A percentile compares a stretch with the other conserved stretches of the same genome.
phyloP scores from a whole-genome alignment of 2,113 vertebrate genomes.

The Falco punctatus region DNA sequence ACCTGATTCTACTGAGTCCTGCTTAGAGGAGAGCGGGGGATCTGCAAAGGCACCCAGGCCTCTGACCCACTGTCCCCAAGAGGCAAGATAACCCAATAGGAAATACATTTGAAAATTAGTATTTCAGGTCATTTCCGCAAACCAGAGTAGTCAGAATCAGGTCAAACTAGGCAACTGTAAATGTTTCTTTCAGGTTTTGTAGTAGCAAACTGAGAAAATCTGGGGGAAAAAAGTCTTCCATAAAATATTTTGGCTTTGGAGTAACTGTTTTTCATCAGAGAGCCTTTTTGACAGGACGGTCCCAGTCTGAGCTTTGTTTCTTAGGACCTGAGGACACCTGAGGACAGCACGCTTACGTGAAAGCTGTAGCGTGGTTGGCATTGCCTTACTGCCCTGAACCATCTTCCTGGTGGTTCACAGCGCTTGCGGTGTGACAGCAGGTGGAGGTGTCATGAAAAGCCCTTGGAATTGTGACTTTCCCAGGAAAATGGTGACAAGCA shows the following conservation, averaged over 20 bases:
- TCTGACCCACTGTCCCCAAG: not conserved
- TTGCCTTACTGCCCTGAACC: not conserved
- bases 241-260: not conserved
- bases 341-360: not conserved
- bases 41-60: not conserved
- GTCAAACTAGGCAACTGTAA: not conserved
- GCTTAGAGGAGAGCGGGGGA: not conserved
- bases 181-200: not conserved
- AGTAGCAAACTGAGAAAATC: not conserved
- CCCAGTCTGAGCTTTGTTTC: not conserved
- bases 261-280: not conserved
- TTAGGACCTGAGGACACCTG: not conserved
- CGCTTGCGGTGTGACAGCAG: not conserved
- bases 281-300: not conserved
- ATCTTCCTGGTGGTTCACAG: not conserved
- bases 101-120: not conserved
- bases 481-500: not conserved
- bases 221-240: not conserved
- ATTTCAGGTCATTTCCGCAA: not conserved
- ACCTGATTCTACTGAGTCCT: not conserved
- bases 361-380: accelerated
- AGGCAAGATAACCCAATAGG: not conserved
- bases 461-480: not conserved
- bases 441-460: not conserved
- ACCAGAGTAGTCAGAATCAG: not conserved